phyloP scores from a whole-genome alignment of 92 coral and sea anemone genomes.

The Siderastrea radians region DNA sequence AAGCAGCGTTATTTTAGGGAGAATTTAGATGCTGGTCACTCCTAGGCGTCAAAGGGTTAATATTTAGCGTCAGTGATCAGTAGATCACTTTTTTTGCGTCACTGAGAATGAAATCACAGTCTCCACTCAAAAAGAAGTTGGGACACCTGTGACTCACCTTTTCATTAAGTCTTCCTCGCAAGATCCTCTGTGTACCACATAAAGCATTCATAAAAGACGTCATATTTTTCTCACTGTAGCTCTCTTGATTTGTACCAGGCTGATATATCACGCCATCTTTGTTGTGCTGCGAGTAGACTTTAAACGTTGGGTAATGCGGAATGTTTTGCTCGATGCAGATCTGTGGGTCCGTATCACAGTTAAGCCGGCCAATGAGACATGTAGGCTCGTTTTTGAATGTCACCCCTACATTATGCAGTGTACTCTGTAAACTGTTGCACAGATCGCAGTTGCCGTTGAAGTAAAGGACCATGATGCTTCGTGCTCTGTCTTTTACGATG shows the following conservation, averaged over 20 bases:
- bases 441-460: slow-evolving; percentile 92
- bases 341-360: slow-evolving; percentile 80
- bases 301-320: slow-evolving; percentile 91
- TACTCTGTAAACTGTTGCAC: slow-evolving; percentile 76
- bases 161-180: slow-evolving; percentile 83
- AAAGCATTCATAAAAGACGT: slow-evolving; percentile 91
- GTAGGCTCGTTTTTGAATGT: slow-evolving; percentile 89
- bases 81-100: too few relatives aligned
- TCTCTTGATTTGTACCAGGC: slow-evolving; percentile 92
- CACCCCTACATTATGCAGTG: slow-evolving; percentile 73
- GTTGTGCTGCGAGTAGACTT: slow-evolving; percentile 88
- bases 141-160: slow-evolving; percentile 64
- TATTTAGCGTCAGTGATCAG: too few relatives aligned
- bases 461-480: slow-evolving; percentile 82
- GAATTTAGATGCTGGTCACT: too few relatives aligned
- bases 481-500: slow-evolving; percentile 84
- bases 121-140: not conserved
- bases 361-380: slow-evolving; percentile 85
- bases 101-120: not conserved
- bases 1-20: too few relatives aligned
- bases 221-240: slow-evolving; percentile 88
- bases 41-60: too few relatives aligned
- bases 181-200: slow-evolving; percentile 88
- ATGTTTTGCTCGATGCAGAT: slow-evolving; percentile 83
- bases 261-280: slow-evolving; percentile 93